Conservation (phyloP, 2,888 invertebrate genomes). For the Patella ulyssiponensis region DNA sequence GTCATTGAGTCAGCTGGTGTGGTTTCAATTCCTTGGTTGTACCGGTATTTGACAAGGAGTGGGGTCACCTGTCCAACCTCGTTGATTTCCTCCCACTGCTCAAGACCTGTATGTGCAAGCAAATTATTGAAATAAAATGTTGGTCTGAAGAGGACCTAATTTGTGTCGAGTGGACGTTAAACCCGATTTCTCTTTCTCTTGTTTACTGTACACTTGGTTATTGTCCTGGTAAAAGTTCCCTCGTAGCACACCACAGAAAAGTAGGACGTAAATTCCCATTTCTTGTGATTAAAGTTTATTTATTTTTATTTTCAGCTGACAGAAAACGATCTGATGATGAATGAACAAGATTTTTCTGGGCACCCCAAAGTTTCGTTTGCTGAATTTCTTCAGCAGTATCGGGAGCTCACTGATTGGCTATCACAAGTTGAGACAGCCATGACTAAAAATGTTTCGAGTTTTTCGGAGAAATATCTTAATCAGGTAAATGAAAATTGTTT, state of each 20-base stretch:
- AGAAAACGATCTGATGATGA: constrained; percentile 78
- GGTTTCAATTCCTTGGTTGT: too few relatives aligned
- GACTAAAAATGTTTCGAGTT: constrained; percentile 55
- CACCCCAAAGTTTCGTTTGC: constrained; percentile 81
- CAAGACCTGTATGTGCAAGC: too few relatives aligned
- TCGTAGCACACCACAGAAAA: not conserved
- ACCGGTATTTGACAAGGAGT: too few relatives aligned
- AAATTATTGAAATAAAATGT: too few relatives aligned
- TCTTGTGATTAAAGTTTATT: not conserved
- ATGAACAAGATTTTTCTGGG: constrained; percentile 79
- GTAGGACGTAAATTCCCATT: not conserved
- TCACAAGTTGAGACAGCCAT: constrained; percentile 80
- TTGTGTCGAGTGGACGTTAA: too few relatives aligned
- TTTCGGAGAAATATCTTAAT: constrained; percentile 70
- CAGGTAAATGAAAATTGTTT: constrained; percentile 51
- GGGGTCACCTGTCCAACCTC: too few relatives aligned
- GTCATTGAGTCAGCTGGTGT: too few relatives aligned
- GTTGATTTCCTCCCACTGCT: too few relatives aligned
- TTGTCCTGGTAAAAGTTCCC: too few relatives aligned
- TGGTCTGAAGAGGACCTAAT: too few relatives aligned
- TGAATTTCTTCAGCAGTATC: constrained; percentile 85
- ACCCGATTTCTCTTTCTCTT: too few relatives aligned
- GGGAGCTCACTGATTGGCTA: constrained; percentile 86
- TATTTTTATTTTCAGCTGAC: constrained; percentile 56
- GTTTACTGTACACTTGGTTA: too few relatives aligned